A percentile compares a stretch with the other conserved stretches of the same genome.
Conservation (phyloP, 1,140 invertebrate genomes). For the Bombus waltoni region DNA sequence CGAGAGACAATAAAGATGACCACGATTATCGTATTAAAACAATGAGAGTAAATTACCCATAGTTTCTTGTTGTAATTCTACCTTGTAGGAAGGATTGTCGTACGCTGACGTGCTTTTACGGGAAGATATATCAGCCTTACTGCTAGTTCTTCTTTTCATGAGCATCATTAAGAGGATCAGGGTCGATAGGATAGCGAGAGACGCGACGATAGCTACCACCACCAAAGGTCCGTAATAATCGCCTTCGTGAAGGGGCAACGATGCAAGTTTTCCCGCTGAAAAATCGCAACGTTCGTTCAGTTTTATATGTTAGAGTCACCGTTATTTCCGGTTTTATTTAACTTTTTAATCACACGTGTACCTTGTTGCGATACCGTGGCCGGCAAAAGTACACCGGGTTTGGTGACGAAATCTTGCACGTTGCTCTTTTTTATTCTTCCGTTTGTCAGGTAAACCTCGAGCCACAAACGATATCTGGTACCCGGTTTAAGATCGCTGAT, state of each 20-base stretch:
- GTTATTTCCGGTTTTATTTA: background rate
- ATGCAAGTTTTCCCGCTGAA: conserved; percentile 85
- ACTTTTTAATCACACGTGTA: conserved; percentile 48
- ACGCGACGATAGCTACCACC: conserved; percentile 93
- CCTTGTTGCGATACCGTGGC: conserved; percentile 83
- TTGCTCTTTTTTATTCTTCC: conserved; percentile 94
- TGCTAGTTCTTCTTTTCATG: conserved; percentile 87
- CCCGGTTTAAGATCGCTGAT: conserved; percentile 90
- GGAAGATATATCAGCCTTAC: conserved; percentile 85
- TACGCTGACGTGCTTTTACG: conserved; percentile 91
- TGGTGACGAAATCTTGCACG: conserved; percentile 93
- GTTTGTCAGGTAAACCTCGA: conserved; percentile 94
- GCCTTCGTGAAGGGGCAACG: conserved; percentile 83
- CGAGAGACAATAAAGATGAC: background rate
- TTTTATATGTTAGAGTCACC: background rate
- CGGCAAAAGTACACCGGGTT: conserved; percentile 86
- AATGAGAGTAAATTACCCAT: conserved; percentile 87
- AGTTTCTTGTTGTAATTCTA: conserved; percentile 94
- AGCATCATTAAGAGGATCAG: conserved; percentile 91
- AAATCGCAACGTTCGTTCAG: background rate
- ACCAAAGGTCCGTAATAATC: conserved; percentile 94
- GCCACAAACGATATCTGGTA: conserved; percentile 92
- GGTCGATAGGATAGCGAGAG: conserved; percentile 91
- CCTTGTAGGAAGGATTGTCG: conserved; percentile 97
- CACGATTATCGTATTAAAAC: conserved; percentile 57